phyloP scores from a whole-genome alignment of 2,113 vertebrate species.

The Rhinopomastus cyanomelas region DNA sequence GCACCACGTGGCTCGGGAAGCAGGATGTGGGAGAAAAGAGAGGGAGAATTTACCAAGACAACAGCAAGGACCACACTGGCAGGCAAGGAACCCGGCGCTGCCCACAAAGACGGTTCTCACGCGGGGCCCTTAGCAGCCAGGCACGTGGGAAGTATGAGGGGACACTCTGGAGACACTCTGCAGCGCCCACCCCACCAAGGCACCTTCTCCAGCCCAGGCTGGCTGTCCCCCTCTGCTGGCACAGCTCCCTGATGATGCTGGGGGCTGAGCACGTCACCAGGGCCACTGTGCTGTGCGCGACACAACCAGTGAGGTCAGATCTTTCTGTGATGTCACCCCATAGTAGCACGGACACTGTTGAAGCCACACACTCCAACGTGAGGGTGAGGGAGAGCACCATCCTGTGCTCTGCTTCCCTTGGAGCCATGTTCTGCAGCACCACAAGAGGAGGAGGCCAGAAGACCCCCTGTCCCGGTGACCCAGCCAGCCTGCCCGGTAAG shows the following conservation, averaged over 20 bases:
- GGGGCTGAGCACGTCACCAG: neutral
- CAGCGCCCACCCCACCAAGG: neutral
- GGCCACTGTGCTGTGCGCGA: neutral
- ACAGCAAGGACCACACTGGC: neutral
- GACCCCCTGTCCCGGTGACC: neutral
- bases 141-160: neutral
- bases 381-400: constrained; percentile 48
- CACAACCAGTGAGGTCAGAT: neutral
- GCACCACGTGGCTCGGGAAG: constrained; percentile 49
- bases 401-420: neutral
- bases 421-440: neutral
- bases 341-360: neutral
- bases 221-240: neutral
- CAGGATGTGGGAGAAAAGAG: constrained; percentile 66
- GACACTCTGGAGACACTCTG: neutral
- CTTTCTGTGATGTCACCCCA: constrained; percentile 21
- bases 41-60: constrained; percentile 24
- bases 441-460: neutral
- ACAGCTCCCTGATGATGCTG: neutral
- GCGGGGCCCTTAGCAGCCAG: neutral
- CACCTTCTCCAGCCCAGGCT: neutral
- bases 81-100: neutral
- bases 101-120: neutral
- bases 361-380: neutral
- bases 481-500: neutral